Percentiles rank a stretch among this genome's conserved stretches.
Evolutionary conservation across 2,113 vertebrate species (phyloP).

Genomic region (Tauraco erythrolophus): DNA sequence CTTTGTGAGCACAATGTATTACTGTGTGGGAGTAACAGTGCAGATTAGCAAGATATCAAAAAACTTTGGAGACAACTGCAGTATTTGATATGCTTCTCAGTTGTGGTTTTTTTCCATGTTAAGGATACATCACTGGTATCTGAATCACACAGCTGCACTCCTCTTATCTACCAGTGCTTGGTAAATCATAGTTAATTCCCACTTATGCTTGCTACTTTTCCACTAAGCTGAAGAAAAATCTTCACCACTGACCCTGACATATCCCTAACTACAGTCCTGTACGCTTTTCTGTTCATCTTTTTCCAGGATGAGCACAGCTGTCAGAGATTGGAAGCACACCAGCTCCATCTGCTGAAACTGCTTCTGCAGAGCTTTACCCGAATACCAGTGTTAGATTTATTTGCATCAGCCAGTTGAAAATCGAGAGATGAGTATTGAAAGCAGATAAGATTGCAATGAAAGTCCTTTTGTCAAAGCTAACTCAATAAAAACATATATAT

Average conservation of each 20-base stretch:
- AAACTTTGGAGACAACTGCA: neutral
- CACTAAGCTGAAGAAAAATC: neutral
- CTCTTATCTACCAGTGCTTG: neutral
- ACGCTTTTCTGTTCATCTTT: neutral
- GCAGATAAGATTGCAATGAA: neutral
- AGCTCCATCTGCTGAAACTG: slow-evolving; percentile 74
- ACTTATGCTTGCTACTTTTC: neutral
- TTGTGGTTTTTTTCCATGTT: neutral
- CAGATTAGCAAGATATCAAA: neutral
- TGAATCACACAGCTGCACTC: neutral
- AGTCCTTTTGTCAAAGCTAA: neutral
- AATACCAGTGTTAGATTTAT: neutral
- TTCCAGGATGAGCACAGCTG: fast-evolving
- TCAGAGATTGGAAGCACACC: slow-evolving; percentile 55
- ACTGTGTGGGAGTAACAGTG: neutral
- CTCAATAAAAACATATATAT: neutral
- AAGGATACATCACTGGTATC: neutral
- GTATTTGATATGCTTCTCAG: neutral
- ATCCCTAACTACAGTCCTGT: neutral
- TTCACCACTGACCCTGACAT: neutral
- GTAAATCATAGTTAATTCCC: neutral
- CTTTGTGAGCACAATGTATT: neutral
- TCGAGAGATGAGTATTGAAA: neutral
- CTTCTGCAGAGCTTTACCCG: neutral
- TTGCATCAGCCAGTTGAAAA: neutral